Base-by-base conservation (phyloP, 2,113 vertebrate genomes). In the Ondatra zibethicus region DNA sequence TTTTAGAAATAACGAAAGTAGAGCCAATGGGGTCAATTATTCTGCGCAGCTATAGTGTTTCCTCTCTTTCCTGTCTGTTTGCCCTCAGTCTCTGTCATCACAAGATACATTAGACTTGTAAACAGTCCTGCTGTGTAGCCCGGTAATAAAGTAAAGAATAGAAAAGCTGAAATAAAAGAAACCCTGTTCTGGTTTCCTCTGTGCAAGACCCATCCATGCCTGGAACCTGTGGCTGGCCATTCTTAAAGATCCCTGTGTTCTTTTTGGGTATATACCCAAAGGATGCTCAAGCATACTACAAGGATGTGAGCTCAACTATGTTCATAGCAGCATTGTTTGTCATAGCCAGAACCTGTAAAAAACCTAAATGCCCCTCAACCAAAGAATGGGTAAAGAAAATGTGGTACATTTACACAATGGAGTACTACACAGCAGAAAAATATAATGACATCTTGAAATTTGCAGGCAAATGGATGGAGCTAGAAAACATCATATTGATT, bases 1-100 rank as follows among this genome's bases (percentile, higher is more conserved):
- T 63, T 96, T 42, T 66, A 95, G 75, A 90, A 94, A 61, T 65
- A 65, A 39, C 92, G 84, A 92, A 96, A 23, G 4, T 0, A 16
- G 66, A 16, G 8, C 8, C 55, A 63, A 39, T 55, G 90, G 52
- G 75, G n/a, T 76, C 65, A 36, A 12, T 70, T 70, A 45, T 65
- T 45, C 89, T 88, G 21, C 50, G 50, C 45, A 88, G 39, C 42
- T 45, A 4, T 25, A 39, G 9, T 10, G 8, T n/a, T 81, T 65
- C 66, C 36, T 84, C 66, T 81, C 70, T 17, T 55, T 17, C 50
- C 77, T 42, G 17, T 13, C 47, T 5, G 17, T 76, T 66, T 88
- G 75, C 45, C 75, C 31, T 47, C 47, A 75, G 47, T 70, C n/a
- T 5, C n/a, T 39, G 50, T 45, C 31, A 70, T 39, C 21, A 50